Base-by-base conservation (phyloP, 2,113 vertebrate genomes). In the Romanogobio albipinnatus region DNA sequence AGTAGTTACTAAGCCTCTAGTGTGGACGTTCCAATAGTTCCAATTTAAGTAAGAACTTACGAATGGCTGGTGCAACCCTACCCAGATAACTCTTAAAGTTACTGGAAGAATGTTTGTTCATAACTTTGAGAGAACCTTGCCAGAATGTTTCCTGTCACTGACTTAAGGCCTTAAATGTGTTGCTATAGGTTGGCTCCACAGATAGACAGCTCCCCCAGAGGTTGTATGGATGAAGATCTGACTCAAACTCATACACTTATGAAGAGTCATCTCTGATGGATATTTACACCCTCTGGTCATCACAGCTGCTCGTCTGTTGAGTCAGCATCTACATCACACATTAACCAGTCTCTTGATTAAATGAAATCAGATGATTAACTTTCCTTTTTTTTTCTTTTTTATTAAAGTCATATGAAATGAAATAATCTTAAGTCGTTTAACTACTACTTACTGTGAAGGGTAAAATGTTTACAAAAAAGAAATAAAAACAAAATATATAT, bases 171-270 rank as follows among this genome's bases (percentile, higher is more conserved):
- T 78, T 78, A 13, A 10, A 58, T 36, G 19, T 79, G 58, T 78
- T 62, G 22, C 22, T 47, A 1, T 62, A 62, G 39, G 29, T 87
- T 83, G 90, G 87, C 87, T 70, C 87, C 79, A 73, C 89, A 84
- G 78, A 49, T 87, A 83, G 61, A 76, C 83, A 19, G 81, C 84
- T 76, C 88, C 89, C 82, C 77, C 71, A 64, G 87, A 68, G 61
- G 82, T 86, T 88, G 85, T 90, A 8, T 89, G 61, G 4, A 93
- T 94, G 94, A 95, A 83, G 93, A 87, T 90, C 80, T 85, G 14
- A 33, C 90, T 93, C 76, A 0, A 84, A 76, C 33, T 94, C 93
- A 88, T 90, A 84, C 43, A 24, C 0, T 73, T 80, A 88, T 91
- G 94, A 94, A 87, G 84, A 91, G 89, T 71, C 9, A 78, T 84